Base-by-base conservation (phyloP, 2,888 invertebrate species). In the Amphipyra tragopoginis region DNA sequence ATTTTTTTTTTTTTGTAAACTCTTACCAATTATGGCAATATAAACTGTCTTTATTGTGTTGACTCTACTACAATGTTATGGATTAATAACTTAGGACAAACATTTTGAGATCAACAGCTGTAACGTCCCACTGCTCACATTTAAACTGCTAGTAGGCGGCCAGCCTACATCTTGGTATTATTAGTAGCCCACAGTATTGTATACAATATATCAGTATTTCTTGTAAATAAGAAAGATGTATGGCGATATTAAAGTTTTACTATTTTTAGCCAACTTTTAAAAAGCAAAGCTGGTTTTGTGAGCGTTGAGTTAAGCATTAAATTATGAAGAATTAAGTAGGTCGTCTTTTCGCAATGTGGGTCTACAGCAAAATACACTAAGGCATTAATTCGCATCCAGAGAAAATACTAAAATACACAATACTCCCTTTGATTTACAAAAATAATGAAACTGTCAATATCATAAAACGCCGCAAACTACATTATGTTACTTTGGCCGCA, bases 81-180 rank as follows among this genome's bases (percentile, higher is more conserved):
- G 11, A 52, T 36, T 56, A 26, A 44, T 62, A 68, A 50, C 38
- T 54, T 55, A 48, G n/a, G 39, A 38, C 36, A 9, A 48, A 52
- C 40, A 52, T 52, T 57, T 33, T 40, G 36, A 47, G 21, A 47
- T 15, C 15, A 40, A 43, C 53, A 48, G 53, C 70, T 50, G 54
- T 64, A 55, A 42, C 36, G 5, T 58, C 58, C 50, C 58, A 64
- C 58, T 52, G 44, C 11, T 44, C 14, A 43, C 39, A 49, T 58
- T 58, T 29, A 43, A 54, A 33, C 29, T n/a, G n/a, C 34, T 39
- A 52, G 65, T 66, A 58, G 57, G 61, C 44, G 70, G 65, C 7
- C 45, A 50, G 13, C 71, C 60, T 51, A 58, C 62, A 50, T 45
- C 44, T 45, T 38, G 13, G 34, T 58, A 51, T 66, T 58, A 61